A percentile compares a stretch with the other conserved stretches of the same genome.
Evolutionary conservation across 2,113 vertebrate genomes (phyloP).

Genomic region (Aegotheles bennettii): DNA sequence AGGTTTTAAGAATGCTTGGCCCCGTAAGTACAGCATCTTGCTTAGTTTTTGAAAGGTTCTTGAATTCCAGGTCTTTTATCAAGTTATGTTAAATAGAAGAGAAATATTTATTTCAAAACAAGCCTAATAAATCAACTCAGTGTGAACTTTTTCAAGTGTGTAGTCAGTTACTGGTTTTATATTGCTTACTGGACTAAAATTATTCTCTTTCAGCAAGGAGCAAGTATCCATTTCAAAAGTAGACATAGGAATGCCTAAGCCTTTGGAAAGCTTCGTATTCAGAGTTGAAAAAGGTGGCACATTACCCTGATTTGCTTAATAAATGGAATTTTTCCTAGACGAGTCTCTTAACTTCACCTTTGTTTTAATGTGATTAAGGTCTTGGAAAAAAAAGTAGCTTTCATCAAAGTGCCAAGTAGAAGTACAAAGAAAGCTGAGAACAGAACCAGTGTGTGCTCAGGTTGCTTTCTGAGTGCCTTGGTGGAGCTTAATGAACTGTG

Average conservation of each 20-base stretch:
- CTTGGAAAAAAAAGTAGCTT: constrained; percentile 5
- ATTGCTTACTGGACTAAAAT: background rate
- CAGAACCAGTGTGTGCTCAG: constrained; percentile 1
- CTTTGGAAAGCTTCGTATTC: background rate
- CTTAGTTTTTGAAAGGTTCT: background rate
- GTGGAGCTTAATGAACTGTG: constrained; percentile 27
- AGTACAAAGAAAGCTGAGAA: constrained; percentile 24
- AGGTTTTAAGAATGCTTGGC: background rate
- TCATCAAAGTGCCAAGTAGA: constrained; percentile 25
- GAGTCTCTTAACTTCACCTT: constrained; percentile 28
- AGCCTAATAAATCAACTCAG: background rate
- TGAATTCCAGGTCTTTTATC: background rate
- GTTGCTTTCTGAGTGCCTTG: background rate
- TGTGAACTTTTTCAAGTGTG: background rate
- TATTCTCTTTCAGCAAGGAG: background rate
- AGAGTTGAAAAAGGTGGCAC: background rate
- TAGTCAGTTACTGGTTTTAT: background rate
- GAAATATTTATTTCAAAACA: background rate
- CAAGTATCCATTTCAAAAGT: background rate
- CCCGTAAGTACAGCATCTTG: background rate
- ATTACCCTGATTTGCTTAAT: background rate
- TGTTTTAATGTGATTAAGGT: constrained; percentile 28
- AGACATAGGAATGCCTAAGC: background rate
- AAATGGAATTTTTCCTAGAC: constrained; percentile 21
- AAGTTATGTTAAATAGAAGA: background rate